Conservation (phyloP, 2,797 vertebrate genomes). For the Tapera naevia region DNA sequence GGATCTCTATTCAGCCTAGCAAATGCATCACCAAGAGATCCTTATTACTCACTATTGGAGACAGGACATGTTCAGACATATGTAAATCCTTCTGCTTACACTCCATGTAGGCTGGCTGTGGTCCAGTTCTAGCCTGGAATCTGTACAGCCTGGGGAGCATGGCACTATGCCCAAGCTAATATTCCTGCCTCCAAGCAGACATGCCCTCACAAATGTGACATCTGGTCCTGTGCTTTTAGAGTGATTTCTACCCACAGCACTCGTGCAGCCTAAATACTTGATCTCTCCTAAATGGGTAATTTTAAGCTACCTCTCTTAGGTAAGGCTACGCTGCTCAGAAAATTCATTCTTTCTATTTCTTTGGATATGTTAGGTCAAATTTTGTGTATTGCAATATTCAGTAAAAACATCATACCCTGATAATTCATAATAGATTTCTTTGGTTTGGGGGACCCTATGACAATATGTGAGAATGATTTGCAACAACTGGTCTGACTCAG, state of each 20-base stretch:
- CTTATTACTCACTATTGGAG: neutral
- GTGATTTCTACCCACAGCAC: neutral
- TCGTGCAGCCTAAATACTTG: neutral
- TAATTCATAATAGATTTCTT: neutral
- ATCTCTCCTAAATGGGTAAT: neutral
- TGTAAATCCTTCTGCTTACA: neutral
- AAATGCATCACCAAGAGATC: neutral
- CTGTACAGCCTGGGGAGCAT: neutral
- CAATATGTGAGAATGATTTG: neutral
- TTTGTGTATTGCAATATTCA: neutral
- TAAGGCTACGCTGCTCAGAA: neutral
- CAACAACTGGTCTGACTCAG: neutral
- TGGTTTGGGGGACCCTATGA: neutral
- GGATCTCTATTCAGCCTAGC: neutral
- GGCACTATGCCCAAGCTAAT: constrained; percentile 2
- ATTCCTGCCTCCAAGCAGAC: neutral
- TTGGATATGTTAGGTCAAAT: neutral
- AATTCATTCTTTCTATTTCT: neutral
- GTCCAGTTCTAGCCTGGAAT: neutral
- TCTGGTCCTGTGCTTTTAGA: neutral
- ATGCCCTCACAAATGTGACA: neutral
- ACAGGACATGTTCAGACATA: neutral
- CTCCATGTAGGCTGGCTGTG: neutral
- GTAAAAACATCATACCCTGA: neutral
- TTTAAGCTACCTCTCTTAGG: neutral